Evolutionary conservation across 2,113 vertebrate genomes (phyloP).

Genomic region (Galbula dea): DNA sequence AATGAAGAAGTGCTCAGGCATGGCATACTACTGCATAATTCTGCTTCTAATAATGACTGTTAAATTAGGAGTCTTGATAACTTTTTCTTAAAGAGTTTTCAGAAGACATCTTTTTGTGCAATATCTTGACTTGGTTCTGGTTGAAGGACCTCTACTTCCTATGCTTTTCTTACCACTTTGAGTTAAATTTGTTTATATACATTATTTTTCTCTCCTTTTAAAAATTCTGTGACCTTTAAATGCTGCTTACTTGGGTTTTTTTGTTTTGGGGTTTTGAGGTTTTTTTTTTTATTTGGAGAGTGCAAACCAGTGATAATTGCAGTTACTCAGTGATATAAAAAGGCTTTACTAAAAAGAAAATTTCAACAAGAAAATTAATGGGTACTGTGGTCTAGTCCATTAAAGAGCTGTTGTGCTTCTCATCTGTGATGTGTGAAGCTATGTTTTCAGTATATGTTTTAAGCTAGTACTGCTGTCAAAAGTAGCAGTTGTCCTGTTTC

Average conservation of each 20-base stretch:
- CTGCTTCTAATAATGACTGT: neutral
- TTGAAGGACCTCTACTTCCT: neutral
- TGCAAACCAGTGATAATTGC: neutral
- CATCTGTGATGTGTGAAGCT: neutral
- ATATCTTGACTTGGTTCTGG: neutral
- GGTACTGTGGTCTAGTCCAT: neutral
- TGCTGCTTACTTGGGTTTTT: neutral
- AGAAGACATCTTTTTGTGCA: neutral
- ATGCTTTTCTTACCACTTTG: neutral
- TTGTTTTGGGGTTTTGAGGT: too few species aligned
- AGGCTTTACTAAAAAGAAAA: neutral
- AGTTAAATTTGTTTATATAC: neutral
- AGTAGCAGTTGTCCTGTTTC: neutral
- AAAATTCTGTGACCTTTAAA: neutral
- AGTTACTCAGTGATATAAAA: neutral
- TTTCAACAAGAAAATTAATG: neutral
- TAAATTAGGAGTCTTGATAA: neutral
- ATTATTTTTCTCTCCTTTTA: neutral
- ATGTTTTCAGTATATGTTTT: neutral
- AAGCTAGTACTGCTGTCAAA: neutral
- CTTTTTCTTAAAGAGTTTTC: neutral
- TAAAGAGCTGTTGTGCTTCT: neutral
- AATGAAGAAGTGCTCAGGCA: neutral
- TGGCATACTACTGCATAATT: neutral
- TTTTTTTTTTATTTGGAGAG: neutral